phyloP scores from a whole-genome alignment of 2,797 vertebrate species.

The Sebastes reedi region DNA sequence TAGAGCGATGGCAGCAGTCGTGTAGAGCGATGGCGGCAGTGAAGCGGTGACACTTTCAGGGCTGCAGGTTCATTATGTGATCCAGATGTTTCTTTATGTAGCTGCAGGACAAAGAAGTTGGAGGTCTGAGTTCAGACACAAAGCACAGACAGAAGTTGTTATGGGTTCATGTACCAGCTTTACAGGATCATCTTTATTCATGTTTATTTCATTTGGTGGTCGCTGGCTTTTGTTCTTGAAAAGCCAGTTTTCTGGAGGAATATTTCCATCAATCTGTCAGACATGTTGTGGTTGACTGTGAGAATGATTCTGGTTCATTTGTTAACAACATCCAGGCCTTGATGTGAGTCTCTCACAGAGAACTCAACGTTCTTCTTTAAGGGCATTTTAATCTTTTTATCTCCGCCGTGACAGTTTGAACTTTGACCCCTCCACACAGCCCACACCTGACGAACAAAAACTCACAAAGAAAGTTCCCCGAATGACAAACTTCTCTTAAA shows the following conservation, averaged over 20 bases:
- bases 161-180: background rate
- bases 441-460: background rate
- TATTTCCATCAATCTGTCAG: background rate
- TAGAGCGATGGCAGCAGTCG: conserved; percentile 2
- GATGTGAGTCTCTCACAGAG: background rate
- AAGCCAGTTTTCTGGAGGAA: conserved; percentile 6
- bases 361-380: conserved; percentile 1
- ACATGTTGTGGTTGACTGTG: background rate
- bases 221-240: background rate
- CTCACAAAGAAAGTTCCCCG: background rate
- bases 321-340: conserved; percentile 6
- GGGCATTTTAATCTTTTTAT: conserved; percentile 12
- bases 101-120: background rate
- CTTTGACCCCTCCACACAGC: background rate
- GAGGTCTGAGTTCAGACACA: background rate
- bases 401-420: background rate
- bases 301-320: conserved; percentile 12
- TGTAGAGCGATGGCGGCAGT: background rate
- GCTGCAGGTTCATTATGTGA: background rate
- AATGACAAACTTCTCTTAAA: background rate
- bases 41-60: background rate
- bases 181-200: conserved; percentile 50
- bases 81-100: background rate
- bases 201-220: conserved; percentile 56
- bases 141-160: background rate